Evolutionary conservation across 2,888 invertebrate genomes (phyloP), one percentile per base, ranked within the genome.

Genomic region (Ectemnius continuus): DNA sequence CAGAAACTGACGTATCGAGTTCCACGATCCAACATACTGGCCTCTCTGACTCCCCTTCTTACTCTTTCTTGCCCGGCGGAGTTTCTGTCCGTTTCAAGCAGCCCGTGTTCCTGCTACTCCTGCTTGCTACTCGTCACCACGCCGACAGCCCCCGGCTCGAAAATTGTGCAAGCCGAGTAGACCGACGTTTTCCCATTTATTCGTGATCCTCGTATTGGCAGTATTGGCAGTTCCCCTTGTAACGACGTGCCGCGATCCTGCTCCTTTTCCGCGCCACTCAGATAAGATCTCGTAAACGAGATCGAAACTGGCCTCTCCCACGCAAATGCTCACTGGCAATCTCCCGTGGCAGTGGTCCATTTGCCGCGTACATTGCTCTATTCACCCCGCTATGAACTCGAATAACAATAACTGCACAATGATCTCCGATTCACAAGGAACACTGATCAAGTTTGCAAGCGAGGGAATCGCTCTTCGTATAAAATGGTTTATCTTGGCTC

Each of bases 151-250:
- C 76, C 75, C 79, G 77, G 36, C 36, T 68, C 81, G 82, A 78
- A 86, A 84, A 86, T 86, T 85, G 85, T 79, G 84, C 84, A 85
- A 85, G 78, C 58, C 52, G 52, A 52, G 36, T 36, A 52, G n/a
- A 47, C 57, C 58, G 28, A 64, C 78, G 72, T 67, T 78, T 71
- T 72, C 81, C 74, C 64, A 61, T 81, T 78, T 74, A 70, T 58
- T 70, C 69, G 71, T 64, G 70, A 81, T 72, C 65, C 67, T 61
- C n/a, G 68, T 11, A 64, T 52, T 46, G 36, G 36, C 36, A 36
- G 36, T 16, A 61, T 65, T 69, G 77, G 70, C 72, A 72, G 74
- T 58, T 70, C 64, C 14, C 73, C 67, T 61, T 73, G 67, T 60
- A 75, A 75, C 67, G 73, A 73, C 70, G 62, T 36, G 36, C 8